These are phyloP conservation scores for Stichodactyla mertensii DNA, from an alignment of 64 coral and sea anemone genomes.

Conservation along the genomic window DNA sequence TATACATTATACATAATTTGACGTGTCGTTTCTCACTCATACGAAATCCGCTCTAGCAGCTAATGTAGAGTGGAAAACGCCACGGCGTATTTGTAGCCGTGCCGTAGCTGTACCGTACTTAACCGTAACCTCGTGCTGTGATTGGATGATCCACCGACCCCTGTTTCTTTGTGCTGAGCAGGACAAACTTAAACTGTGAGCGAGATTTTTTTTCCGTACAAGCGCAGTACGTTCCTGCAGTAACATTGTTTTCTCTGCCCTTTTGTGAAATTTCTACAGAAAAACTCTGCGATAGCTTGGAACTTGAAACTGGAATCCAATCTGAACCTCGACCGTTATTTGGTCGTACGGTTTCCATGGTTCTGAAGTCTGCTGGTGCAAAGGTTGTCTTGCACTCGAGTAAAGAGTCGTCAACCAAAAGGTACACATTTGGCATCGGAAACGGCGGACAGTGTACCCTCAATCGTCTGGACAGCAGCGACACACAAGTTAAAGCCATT, in stretches of 20 bases:
- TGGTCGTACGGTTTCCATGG: not conserved
- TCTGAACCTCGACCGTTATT: not conserved
- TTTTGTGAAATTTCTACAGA: not conserved
- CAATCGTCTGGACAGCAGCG: not conserved
- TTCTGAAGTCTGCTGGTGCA: not conserved
- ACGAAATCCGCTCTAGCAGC: too few relatives aligned
- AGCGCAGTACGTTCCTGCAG: too few relatives aligned
- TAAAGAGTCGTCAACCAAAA: not conserved
- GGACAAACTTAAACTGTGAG: too few relatives aligned
- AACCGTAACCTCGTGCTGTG: too few relatives aligned
- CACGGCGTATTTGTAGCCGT: too few relatives aligned
- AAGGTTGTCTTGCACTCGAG: not conserved
- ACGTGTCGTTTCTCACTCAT: too few relatives aligned
- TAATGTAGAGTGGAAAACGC: too few relatives aligned
- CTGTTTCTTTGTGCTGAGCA: too few relatives aligned
- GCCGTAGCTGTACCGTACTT: too few relatives aligned
- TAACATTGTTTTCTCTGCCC: not conserved
- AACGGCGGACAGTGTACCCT: not conserved
- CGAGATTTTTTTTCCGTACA: too few relatives aligned
- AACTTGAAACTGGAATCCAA: not conserved
- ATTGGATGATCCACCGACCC: too few relatives aligned
- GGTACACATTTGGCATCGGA: not conserved
- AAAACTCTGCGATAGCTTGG: conserved; percentile 10
- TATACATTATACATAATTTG: too few relatives aligned
- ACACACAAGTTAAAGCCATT: not conserved